Percentiles rank a stretch among this genome's conserved stretches.
Conservation (phyloP, 2,888 invertebrate genomes). For the Chrysina gloriosa region DNA sequence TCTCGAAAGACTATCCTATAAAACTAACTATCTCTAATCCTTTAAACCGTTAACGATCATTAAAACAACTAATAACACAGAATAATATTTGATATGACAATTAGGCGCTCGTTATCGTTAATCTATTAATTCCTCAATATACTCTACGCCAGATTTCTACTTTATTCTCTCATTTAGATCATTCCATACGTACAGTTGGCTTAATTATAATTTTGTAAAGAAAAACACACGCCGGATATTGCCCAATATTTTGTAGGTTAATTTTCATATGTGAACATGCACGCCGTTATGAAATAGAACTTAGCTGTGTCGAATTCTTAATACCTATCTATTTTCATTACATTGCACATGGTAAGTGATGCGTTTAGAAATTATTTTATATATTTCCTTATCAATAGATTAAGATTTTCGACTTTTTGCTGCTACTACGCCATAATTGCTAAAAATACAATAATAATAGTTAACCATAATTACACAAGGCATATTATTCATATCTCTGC, state of each 20-base stretch:
- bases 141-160: slow-evolving; percentile 1
- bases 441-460: too few species aligned
- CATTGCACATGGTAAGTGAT: too few species aligned
- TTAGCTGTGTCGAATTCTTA: too few species aligned
- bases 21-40: slow-evolving; percentile 14
- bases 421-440: too few species aligned
- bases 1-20: neutral
- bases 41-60: slow-evolving; percentile 22
- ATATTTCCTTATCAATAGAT: too few species aligned
- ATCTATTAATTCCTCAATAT: slow-evolving; percentile 32
- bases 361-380: too few species aligned
- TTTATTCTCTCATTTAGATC: slow-evolving; percentile 16
- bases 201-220: slow-evolving; percentile 12
- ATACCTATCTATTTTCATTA: too few species aligned
- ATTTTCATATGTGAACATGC: slow-evolving; percentile 8
- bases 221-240: slow-evolving; percentile 22
- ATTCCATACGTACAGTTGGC: neutral
- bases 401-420: too few species aligned
- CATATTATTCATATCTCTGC: too few species aligned
- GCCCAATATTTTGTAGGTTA: slow-evolving; percentile 19
- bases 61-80: slow-evolving; percentile 20
- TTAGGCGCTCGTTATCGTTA: slow-evolving; percentile 40
- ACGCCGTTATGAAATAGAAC: neutral
- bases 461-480: too few species aligned
- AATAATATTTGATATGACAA: slow-evolving; percentile 37